Percentiles rank a stretch among this genome's conserved stretches.
Evolutionary conservation across 2,888 invertebrate species (phyloP).

Genomic region (Orthonevra nobilis): DNA sequence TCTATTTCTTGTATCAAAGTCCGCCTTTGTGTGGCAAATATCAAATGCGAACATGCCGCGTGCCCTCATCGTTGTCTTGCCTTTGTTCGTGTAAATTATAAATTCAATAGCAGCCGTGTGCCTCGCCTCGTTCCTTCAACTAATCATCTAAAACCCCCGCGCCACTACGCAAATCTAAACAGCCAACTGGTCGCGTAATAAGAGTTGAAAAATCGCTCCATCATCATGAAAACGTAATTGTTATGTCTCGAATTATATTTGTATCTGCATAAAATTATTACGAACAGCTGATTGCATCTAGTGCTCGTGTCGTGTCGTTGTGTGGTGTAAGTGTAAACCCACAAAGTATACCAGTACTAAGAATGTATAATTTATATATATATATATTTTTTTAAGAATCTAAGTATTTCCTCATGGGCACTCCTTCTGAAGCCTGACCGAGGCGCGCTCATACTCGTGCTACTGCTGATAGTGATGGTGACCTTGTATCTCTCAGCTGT

Average conservation of each 20-base stretch:
- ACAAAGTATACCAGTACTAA: too few species aligned
- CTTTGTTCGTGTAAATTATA: conserved; percentile 37
- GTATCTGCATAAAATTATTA: conserved; percentile 9
- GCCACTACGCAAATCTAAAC: background rate
- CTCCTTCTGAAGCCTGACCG: too few species aligned
- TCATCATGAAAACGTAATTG: conserved; percentile 12
- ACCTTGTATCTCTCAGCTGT: conserved; percentile 37
- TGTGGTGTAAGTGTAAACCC: too few species aligned
- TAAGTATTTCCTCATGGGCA: too few species aligned
- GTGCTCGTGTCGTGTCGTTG: background rate
- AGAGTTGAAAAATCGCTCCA: conserved; percentile 9
- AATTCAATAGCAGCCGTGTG: conserved; percentile 14
- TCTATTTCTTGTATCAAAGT: conserved; percentile 54
- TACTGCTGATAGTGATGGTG: background rate
- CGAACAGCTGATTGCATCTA: conserved; percentile 49
- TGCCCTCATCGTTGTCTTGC: background rate
- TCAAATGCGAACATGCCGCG: too few species aligned
- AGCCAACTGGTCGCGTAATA: too few species aligned
- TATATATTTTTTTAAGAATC: too few species aligned
- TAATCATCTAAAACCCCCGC: conserved; percentile 16
- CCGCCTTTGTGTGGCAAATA: conserved; percentile 25
- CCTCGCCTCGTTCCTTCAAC: conserved; percentile 5
- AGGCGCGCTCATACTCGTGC: too few species aligned
- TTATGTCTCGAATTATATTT: background rate
- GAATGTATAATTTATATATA: too few species aligned